A percentile compares a stretch with the other conserved stretches of the same genome.
These are phyloP conservation scores for Acrobeloides nanus DNA, from an alignment of 2,888 invertebrate species.

Conservation along the genomic window DNA sequence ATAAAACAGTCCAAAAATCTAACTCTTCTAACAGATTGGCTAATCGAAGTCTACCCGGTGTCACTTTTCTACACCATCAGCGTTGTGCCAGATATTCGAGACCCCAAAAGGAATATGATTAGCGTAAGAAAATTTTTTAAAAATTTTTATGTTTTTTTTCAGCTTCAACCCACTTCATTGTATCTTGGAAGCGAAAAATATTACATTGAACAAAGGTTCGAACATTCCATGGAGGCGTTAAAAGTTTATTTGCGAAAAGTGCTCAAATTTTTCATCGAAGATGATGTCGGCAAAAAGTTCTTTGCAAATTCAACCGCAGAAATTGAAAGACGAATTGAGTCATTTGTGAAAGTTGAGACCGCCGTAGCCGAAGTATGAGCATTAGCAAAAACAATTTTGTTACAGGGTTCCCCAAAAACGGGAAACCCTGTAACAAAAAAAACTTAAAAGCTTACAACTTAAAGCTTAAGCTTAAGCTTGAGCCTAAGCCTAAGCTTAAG, in stretches of 20 bases:
- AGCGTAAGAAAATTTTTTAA: slow-evolving; percentile 5
- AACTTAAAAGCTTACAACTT: too few relatives aligned
- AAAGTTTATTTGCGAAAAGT: slow-evolving; percentile 11
- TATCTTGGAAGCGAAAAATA: slow-evolving; percentile 18
- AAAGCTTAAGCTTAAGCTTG: too few relatives aligned
- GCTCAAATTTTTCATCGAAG: slow-evolving; percentile 9
- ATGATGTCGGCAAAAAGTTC: slow-evolving; percentile 7
- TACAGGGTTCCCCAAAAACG: too few relatives aligned
- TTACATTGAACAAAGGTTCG: slow-evolving; percentile 16
- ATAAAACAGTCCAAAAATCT: too few relatives aligned
- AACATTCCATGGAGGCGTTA: slow-evolving; percentile 5
- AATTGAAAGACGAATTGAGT: slow-evolving; percentile 16
- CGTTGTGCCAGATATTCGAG: slow-evolving; percentile 18
- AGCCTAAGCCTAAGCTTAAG: too few relatives aligned
- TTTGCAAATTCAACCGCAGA: slow-evolving; percentile 12
- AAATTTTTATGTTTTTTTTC: slow-evolving; percentile 3
- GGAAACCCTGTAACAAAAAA: too few relatives aligned
- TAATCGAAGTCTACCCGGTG: slow-evolving; percentile 19
- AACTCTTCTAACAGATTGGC: slow-evolving; percentile 25
- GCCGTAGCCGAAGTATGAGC: slow-evolving; percentile 13
- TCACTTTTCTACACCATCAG: slow-evolving; percentile 17
- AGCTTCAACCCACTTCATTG: slow-evolving; percentile 13
- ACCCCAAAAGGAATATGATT: slow-evolving; percentile 17
- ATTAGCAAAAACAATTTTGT: too few relatives aligned
- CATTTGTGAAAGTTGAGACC: slow-evolving; percentile 19